Evolutionary conservation across 2,113 vertebrate species (phyloP), one percentile per base, ranked within the genome.

Genomic region (Daphoenositta chrysoptera): DNA sequence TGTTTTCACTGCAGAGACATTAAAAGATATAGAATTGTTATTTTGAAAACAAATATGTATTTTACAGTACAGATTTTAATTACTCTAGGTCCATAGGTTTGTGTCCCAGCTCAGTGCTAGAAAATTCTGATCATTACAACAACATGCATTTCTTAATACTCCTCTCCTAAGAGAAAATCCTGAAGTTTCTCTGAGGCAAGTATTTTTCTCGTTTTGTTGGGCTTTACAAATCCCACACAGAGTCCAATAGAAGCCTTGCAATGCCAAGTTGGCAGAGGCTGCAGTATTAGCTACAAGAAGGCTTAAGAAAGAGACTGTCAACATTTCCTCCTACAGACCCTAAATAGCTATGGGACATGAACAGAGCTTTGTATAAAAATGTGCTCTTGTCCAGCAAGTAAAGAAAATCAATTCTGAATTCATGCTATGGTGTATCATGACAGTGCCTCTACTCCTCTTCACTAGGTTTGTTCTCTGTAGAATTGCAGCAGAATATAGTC

Each of bases 231-330:
- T 97, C 76, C 78, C 83, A 50, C 89, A 37, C 24, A 93, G 90
- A 96, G 89, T 93, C 94, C 95, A 97, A 87, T 39, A 92, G 91
- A 93, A 93, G 83, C 78, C 73, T 88, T 66, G 27, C 39, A 70
- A 77, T 96, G 96, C 97, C 96, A 97, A 96, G 63, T 94, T 98
- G 96, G 93, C 96, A 96, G 90, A 85, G 87, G 66, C 76, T 97
- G 42, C 79, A 82, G 94, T 86, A 97, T 96, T 97, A 97, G 84
- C 71, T 97, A 97, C 91, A 95, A 95, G 97, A 97, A 96, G 80
- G 95, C 94, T 97, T 97, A 96, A 97, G 96, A 97, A 94, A 97
- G 88, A 96, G 96, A 92, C 95, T 97, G 97, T 97, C 96, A 97
- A 92, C 97, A 88, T 93, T 97, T 98, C 95, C 71, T 97, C 93